Percentiles rank a stretch among this genome's conserved stretches.
Conservation (phyloP, 2,888 invertebrate genomes). For the Ashinkailepas kermadecensis region DNA sequence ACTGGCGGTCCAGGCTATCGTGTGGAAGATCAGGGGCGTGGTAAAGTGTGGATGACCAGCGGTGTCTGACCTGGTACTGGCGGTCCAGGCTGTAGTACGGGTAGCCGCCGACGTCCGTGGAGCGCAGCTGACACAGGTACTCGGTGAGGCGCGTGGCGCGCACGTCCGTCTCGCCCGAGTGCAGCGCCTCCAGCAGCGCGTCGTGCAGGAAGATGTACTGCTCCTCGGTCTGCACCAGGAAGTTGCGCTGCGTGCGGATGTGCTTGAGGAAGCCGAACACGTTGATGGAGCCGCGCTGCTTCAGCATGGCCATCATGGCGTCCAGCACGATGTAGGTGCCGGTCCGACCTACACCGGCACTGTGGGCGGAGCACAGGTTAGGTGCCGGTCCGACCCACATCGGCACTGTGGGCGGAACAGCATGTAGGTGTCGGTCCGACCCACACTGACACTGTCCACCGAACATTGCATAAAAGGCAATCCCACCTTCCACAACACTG, state of each 20-base stretch:
- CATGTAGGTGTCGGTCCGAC: no score
- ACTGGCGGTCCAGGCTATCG: no score
- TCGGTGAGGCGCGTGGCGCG: constrained; percentile 47
- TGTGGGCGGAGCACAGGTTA: constrained; percentile 40
- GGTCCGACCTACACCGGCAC: constrained; percentile 92
- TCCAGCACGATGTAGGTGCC: constrained; percentile 95
- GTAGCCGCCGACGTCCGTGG: constrained; percentile 31
- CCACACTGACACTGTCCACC: no score
- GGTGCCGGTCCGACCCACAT: no score
- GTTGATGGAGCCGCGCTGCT: constrained; percentile 74
- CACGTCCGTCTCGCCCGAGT: constrained; percentile 78
- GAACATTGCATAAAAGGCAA: no score
- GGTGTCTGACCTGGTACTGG: constrained; percentile 57
- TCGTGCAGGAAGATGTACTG: constrained; percentile 98
- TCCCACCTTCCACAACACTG: no score
- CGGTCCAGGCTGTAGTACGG: constrained; percentile 50
- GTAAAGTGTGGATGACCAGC: no score
- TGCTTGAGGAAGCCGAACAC: constrained; percentile 89
- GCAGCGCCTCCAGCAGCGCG: constrained; percentile 84
- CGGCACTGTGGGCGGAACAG: no score
- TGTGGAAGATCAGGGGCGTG: no score
- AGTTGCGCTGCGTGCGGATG: constrained; percentile 90
- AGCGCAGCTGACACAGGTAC: constrained; percentile 43
- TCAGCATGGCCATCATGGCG: constrained; percentile 86
- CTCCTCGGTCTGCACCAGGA: constrained; percentile 96